phyloP scores from a whole-genome alignment of 2,888 invertebrate genomes.

The Cerastis rubricosa region DNA sequence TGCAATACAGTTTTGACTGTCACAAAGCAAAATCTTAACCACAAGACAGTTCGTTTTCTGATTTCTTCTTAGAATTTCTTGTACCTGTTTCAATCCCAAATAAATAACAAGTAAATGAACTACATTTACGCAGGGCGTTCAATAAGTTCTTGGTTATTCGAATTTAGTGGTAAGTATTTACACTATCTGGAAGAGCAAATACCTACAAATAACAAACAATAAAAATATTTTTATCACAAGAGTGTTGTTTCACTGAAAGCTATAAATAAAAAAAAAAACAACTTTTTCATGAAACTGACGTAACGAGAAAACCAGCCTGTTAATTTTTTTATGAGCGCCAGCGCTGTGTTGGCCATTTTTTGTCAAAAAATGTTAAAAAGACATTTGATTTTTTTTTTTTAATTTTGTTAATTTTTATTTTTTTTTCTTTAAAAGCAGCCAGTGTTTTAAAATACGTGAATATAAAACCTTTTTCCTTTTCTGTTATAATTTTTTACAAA shows the following conservation, averaged over 20 bases:
- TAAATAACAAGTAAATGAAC: constrained; percentile 7
- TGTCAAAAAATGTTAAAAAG: background rate
- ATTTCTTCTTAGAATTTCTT: background rate
- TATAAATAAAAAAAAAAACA: background rate
- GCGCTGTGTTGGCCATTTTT: background rate
- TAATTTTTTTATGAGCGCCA: too few species aligned
- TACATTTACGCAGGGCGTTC: constrained; percentile 9
- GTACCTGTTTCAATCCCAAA: constrained; percentile 7
- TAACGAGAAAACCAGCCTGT: background rate
- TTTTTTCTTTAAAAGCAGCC: background rate
- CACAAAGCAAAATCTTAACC: constrained; percentile 33
- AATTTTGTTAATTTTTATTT: background rate
- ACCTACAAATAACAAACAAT: background rate
- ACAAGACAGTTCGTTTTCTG: constrained; percentile 18
- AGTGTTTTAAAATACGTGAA: background rate
- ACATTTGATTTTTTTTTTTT: background rate
- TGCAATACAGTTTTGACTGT: constrained; percentile 38
- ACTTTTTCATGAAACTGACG: background rate
- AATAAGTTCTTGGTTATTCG: background rate
- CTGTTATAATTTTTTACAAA: background rate
- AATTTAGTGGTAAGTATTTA: background rate
- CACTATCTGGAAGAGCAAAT: background rate
- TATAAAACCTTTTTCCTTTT: background rate
- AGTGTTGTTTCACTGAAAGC: background rate
- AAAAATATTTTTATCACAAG: background rate